phyloP scores from a whole-genome alignment of 2,888 invertebrate species.

The Aspidiotus rigidus region DNA sequence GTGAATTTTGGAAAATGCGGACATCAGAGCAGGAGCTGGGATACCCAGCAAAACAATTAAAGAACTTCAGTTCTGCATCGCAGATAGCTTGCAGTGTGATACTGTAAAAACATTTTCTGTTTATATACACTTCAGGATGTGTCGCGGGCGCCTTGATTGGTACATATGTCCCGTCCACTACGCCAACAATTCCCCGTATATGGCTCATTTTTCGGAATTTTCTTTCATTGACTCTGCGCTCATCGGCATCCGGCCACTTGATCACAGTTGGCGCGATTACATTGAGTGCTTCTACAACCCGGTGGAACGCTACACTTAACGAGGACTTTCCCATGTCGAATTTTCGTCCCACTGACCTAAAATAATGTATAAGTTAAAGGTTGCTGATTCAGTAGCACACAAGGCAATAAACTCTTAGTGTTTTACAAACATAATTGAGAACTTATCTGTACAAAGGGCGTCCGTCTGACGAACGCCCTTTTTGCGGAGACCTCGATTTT shows the following conservation, averaged over 20 bases:
- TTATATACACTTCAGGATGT: conserved; percentile 35
- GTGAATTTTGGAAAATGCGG: conserved; percentile 7
- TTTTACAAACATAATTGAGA: no score
- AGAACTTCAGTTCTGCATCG: conserved; percentile 36
- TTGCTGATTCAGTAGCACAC: no score
- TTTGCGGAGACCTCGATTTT: no score
- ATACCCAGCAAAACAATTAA: conserved; percentile 38
- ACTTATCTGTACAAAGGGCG: no score
- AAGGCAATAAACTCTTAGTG: no score
- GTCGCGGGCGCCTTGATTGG: neutral
- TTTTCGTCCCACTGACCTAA: neutral
- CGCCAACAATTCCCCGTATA: neutral
- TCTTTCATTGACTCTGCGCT: neutral
- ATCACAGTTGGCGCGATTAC: neutral
- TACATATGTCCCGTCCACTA: neutral
- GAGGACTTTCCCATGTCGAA: neutral
- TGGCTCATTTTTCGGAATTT: neutral
- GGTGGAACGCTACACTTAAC: neutral
- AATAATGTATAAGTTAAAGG: conserved; percentile 34
- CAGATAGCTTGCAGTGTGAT: conserved; percentile 39
- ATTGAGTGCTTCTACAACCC: neutral
- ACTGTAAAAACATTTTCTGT: conserved; percentile 37
- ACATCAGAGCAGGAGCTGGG: conserved; percentile 36
- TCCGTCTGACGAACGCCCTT: no score
- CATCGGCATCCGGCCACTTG: neutral